Percentiles rank a stretch among this genome's conserved stretches.
phyloP scores from a whole-genome alignment of 2,797 vertebrate genomes.

The Harpagifer antarcticus region DNA sequence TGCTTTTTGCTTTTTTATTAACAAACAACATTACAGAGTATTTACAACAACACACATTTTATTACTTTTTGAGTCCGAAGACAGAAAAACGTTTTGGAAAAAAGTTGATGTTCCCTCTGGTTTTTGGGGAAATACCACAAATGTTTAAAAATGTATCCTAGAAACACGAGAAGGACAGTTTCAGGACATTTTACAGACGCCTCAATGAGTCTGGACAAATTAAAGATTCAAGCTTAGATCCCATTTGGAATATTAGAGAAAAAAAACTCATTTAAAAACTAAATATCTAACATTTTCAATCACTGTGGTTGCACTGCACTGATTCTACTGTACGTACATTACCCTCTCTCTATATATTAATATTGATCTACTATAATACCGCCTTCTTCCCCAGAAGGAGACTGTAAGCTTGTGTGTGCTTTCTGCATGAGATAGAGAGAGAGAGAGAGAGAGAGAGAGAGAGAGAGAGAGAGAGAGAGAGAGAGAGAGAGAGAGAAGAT shows the following conservation, averaged over 20 bases:
- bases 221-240: not conserved
- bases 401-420: not conserved
- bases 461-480: too few relatives aligned
- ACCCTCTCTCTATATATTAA: not conserved
- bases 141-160: not conserved
- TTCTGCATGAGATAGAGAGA: too few relatives aligned
- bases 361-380: not conserved
- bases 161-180: not conserved
- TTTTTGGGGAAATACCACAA: not conserved
- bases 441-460: too few relatives aligned
- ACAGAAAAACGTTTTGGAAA: too few relatives aligned
- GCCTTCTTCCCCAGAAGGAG: conserved; percentile 47
- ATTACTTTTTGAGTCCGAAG: too few relatives aligned
- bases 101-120: not conserved
- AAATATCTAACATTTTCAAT: not conserved
- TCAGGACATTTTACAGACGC: not conserved
- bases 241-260: not conserved
- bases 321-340: not conserved
- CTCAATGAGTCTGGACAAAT: not conserved
- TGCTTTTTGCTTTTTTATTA: not conserved
- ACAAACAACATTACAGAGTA: not conserved
- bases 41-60: not conserved
- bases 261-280: not conserved
- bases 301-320: not conserved
- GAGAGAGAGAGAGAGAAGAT: too few relatives aligned